Evolutionary conservation across 2,888 invertebrate genomes (phyloP), one percentile per base, ranked within the genome.

Genomic region (Scaeva pyrastri): DNA sequence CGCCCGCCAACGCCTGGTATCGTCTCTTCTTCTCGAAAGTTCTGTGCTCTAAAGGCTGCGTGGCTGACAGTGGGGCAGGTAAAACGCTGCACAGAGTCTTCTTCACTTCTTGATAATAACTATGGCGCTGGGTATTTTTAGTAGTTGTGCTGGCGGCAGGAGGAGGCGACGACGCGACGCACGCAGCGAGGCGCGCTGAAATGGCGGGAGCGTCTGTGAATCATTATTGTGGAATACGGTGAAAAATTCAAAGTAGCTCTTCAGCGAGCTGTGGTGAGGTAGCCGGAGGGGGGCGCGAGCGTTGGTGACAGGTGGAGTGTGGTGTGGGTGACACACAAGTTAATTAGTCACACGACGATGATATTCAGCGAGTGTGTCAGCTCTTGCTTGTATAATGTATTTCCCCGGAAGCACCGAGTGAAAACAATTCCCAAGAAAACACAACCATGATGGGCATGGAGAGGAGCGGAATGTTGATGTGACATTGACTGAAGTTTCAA

Each of bases 331-430:
- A 86, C 36, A 78, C 82, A 82, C 73, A 81, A 82, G 70, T 86
- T 86, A 86, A 86, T 86, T 86, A 86, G 86, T 86, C 82, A 86
- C 74, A 86, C 81, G 78, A 74, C 58, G 52, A 64, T 86, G 77
- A 71, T 68, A 82, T 86, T 85, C 81, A 81, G 56, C 58, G 86
- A 82, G 78, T 86, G 76, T 85, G 85, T 76, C 81, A 85, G 76
- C 62, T 58, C 75, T 50, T 19, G 64, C 39, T 62, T 52, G 62
- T 56, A 48, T 72, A 52, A 45, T 68, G 39, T 52, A 68, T 39
- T 73, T 50, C 56, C 70, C 68, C 77, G 82, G 81, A 82, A 82
- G 74, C 58, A 83, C 45, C 43, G 68, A 73, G 45, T 73, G 66
- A 45, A 58, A 43, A 21, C 10, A 14, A 41, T 41, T 5, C 16